Evolutionary conservation across 2,797 vertebrate genomes (phyloP).

Genomic region (Dryobates pubescens): DNA sequence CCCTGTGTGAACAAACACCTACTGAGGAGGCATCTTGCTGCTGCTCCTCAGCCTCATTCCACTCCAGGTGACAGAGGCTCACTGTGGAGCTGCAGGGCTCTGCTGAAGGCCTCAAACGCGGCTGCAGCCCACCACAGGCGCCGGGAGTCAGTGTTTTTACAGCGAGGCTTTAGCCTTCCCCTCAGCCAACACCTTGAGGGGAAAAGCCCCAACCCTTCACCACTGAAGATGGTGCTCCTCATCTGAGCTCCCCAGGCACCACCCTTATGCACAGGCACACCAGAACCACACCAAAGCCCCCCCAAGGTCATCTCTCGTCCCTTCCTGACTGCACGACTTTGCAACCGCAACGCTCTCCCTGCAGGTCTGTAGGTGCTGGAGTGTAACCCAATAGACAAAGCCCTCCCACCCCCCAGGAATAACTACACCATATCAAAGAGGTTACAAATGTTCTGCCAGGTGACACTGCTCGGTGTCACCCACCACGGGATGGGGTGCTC

Average conservation of each 20-base stretch:
- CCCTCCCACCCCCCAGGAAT: slow-evolving; percentile 20
- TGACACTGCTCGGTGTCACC: neutral
- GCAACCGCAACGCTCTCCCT: slow-evolving; percentile 42
- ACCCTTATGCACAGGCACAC: neutral
- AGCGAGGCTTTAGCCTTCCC: neutral
- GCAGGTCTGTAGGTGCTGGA: slow-evolving; percentile 8
- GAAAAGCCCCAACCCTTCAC: too few species aligned
- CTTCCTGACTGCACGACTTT: neutral
- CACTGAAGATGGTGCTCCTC: neutral
- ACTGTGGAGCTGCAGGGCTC: neutral
- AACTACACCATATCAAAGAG: slow-evolving; percentile 60
- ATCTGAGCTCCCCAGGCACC: neutral
- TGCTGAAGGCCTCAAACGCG: neutral
- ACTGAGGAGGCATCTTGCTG: neutral
- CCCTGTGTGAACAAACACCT: neutral
- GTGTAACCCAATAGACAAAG: slow-evolving; percentile 23
- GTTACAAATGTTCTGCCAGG: slow-evolving; percentile 44
- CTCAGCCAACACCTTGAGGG: too few species aligned
- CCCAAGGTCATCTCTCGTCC: neutral
- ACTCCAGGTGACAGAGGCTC: neutral
- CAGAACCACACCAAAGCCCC: neutral
- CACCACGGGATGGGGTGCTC: neutral
- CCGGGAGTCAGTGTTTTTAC: neutral
- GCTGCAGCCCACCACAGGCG: accelerated
- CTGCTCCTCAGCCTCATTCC: neutral